These are phyloP conservation scores for Channa argus DNA, from an alignment of 2,113 vertebrate genomes.

Conservation along the genomic window DNA sequence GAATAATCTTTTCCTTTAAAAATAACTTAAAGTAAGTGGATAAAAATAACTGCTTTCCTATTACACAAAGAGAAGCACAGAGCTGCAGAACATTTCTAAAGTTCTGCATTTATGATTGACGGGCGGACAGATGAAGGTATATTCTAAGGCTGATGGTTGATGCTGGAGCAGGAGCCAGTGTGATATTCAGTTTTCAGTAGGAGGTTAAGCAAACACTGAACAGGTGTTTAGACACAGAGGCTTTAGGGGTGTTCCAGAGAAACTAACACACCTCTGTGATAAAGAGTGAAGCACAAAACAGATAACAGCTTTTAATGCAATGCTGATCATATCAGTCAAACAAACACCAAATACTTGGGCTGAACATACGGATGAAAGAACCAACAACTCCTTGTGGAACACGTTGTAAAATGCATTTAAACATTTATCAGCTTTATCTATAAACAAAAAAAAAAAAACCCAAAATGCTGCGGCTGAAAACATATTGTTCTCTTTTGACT, in stretches of 20 bases:
- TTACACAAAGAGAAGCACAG: not conserved
- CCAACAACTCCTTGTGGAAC: not conserved
- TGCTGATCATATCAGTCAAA: not conserved
- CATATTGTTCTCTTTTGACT: slow-evolving; percentile 27
- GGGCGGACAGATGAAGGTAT: slow-evolving; percentile 2
- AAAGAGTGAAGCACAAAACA: slow-evolving; percentile 10
- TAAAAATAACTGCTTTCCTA: slow-evolving; percentile 45
- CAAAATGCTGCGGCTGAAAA: slow-evolving; percentile 1
- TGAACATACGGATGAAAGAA: not conserved
- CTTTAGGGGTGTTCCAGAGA: slow-evolving; percentile 6
- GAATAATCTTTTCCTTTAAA: slow-evolving; percentile 56
- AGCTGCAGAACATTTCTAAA: not conserved
- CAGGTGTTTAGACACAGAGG: slow-evolving; percentile 7
- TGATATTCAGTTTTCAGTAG: not conserved
- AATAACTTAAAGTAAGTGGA: slow-evolving; percentile 6
- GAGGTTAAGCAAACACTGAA: no score
- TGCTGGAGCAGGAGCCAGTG: slow-evolving; percentile 7
- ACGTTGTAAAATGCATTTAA: not conserved
- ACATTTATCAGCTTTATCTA: slow-evolving; percentile 19
- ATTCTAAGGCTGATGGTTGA: slow-evolving; percentile 22
- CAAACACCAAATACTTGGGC: not conserved
- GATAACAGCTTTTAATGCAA: not conserved
- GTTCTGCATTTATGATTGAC: not conserved
- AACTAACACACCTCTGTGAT: slow-evolving; percentile 37
- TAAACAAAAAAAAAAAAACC: not conserved